These are phyloP conservation scores for Eulithis testata DNA, from an alignment of 2,888 invertebrate genomes.

Conservation along the genomic window DNA sequence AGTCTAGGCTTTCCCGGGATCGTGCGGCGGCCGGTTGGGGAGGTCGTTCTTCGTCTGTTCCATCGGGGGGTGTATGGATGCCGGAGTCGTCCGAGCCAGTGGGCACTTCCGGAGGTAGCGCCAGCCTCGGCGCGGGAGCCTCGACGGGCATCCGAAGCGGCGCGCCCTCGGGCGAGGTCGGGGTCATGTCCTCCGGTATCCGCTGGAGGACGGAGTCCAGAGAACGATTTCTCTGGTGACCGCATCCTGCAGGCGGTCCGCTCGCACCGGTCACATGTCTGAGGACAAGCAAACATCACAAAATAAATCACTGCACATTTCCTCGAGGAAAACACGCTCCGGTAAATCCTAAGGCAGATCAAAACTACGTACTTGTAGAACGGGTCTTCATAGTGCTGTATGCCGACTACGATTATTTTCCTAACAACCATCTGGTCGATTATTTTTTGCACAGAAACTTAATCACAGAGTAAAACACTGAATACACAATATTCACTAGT, in stretches of 20 bases:
- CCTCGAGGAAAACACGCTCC: slow-evolving; percentile 37
- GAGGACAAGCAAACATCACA: slow-evolving; percentile 60
- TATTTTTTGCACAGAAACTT: slow-evolving; percentile 54
- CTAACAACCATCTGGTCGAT: slow-evolving; percentile 76
- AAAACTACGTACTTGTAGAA: slow-evolving; percentile 73
- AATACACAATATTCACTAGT: slow-evolving; percentile 55
- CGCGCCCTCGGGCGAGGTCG: slow-evolving; percentile 76
- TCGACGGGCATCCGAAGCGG: slow-evolving; percentile 71
- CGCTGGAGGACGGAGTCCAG: slow-evolving; percentile 95
- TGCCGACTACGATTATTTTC: slow-evolving; percentile 77
- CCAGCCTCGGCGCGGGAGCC: slow-evolving; percentile 84
- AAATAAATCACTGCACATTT: slow-evolving; percentile 36
- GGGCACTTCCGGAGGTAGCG: slow-evolving; percentile 76
- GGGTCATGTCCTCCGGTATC: slow-evolving; percentile 93
- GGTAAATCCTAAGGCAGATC: slow-evolving; percentile 33
- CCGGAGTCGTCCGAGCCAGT: slow-evolving; percentile 92
- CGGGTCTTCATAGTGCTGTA: slow-evolving; percentile 78
- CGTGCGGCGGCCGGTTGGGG: slow-evolving; percentile 80
- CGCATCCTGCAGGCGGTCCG: slow-evolving; percentile 83
- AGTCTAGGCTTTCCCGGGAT: slow-evolving; percentile 90
- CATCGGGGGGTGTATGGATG: slow-evolving; percentile 81
- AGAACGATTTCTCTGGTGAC: slow-evolving; percentile 95
- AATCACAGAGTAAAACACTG: slow-evolving; percentile 48
- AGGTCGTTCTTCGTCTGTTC: slow-evolving; percentile 81
- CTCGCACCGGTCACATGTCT: slow-evolving; percentile 79